Evolutionary conservation across 2,888 invertebrate species (phyloP), one percentile per base, ranked within the genome.

Genomic region (Ganaspis brasiliensis): DNA sequence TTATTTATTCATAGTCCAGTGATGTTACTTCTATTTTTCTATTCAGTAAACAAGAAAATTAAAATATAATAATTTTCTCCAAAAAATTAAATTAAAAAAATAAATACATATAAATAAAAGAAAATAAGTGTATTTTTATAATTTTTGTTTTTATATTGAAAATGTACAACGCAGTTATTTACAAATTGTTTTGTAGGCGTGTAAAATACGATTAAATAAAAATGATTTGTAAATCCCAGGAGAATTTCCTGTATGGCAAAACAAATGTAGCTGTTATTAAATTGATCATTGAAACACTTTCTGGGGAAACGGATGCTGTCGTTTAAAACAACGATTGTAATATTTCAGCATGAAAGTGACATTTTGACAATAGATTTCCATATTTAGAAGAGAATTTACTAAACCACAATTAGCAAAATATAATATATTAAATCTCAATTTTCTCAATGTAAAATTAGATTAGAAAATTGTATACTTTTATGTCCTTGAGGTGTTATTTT

Each of bases 191-290:
- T 21, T 16, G 40, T 63, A 63, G 21, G 14, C 21, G 37, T 63
- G 35, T 63, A 63, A 40, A 63, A 63, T 40, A 37, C 63, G 21
- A 63, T 19, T 40, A 16, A 63, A 63, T 37, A 40, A 63, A 61
- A 63, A 21, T 63, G 63, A 63, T 63, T 63, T 40, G 63, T 21
- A 40, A 63, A 63, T 63, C 12, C 37, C 40, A 35, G 14, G 14
- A 12, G 37, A 21, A 37, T 63, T 63, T 37, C 63, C 21, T 63
- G 16, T 59, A 14, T 63, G 63, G 12, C 35, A 35, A 59, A 10
- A 35, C 16, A 31, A 35, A 61, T 61, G 35, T 19, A 37, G 19
- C 16, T 8, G 63, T 63, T 63, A 63, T 63, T 63, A 40, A 63
- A 63, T 63, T 21, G 63, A 63, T 63, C 63, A 63, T 21, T 63